A percentile compares a stretch with the other conserved stretches of the same genome.
Evolutionary conservation across 2,888 invertebrate genomes (phyloP).

Genomic region (Luperina nickerlii): DNA sequence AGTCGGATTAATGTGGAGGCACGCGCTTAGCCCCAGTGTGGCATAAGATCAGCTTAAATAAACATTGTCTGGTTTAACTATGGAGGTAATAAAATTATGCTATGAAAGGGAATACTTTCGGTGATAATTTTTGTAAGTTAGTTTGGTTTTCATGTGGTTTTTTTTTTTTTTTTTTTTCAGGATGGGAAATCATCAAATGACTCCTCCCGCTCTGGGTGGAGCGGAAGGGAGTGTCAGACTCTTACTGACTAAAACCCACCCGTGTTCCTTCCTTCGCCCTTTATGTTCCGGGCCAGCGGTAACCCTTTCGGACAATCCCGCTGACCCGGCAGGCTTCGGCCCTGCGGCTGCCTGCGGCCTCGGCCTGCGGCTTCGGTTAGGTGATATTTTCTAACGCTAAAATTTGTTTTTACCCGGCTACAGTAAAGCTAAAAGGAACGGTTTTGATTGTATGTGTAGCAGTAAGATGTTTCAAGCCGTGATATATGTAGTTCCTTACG

Average conservation of each 20-base stretch:
- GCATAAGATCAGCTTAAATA: slow-evolving; percentile 44
- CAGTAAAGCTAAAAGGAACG: neutral
- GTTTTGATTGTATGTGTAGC: neutral
- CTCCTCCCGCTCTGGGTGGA: too few species aligned
- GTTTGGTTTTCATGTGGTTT: neutral
- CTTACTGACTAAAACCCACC: too few species aligned
- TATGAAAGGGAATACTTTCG: neutral
- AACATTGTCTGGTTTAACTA: slow-evolving; percentile 40
- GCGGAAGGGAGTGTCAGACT: too few species aligned
- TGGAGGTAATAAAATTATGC: neutral
- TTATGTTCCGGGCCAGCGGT: too few species aligned
- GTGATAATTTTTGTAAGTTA: neutral
- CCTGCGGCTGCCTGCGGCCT: too few species aligned
- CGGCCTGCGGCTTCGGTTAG: too few species aligned
- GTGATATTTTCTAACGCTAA: neutral
- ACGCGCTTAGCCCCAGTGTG: slow-evolving; percentile 45
- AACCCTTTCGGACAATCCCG: too few species aligned
- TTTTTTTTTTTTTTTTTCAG: too few species aligned
- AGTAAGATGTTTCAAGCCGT: neutral
- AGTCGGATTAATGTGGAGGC: slow-evolving; percentile 53
- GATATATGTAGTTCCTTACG: too few species aligned
- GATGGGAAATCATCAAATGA: too few species aligned
- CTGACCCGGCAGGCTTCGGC: too few species aligned
- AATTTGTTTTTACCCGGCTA: neutral
- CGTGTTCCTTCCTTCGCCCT: too few species aligned